A percentile compares a stretch with the other conserved stretches of the same genome.
Evolutionary conservation across 1,140 invertebrate species (phyloP).

Genomic region (Caligus rogercresseyi): DNA sequence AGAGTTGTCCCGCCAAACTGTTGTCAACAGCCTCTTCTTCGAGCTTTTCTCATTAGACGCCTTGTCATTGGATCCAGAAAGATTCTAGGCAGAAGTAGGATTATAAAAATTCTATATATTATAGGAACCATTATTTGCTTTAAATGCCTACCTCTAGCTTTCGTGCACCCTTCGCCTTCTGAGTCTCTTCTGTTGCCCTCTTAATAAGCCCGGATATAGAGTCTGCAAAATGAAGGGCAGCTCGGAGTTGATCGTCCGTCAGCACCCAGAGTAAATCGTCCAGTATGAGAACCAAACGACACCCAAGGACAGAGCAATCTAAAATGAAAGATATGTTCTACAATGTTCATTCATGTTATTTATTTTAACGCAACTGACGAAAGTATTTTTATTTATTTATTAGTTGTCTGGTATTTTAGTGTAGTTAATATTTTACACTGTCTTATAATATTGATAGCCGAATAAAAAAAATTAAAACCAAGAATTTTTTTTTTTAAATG

Average conservation of each 20-base stretch:
- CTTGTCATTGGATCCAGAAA: constrained; percentile 45
- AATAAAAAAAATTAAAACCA: too few species aligned
- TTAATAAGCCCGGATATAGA: constrained; percentile 69
- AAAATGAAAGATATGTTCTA: constrained; percentile 25
- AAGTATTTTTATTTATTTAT: too few species aligned
- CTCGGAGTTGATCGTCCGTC: constrained; percentile 87
- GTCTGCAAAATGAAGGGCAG: constrained; percentile 79
- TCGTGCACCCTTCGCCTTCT: constrained; percentile 67
- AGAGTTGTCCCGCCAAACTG: constrained; percentile 45
- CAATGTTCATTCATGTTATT: not conserved
- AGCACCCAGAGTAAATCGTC: constrained; percentile 96
- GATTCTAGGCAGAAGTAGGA: constrained; percentile 33
- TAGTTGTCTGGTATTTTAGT: too few species aligned
- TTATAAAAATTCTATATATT: not conserved
- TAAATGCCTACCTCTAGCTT: constrained; percentile 57
- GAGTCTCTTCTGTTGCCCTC: constrained; percentile 56
- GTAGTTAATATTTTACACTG: too few species aligned
- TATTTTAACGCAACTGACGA: too few species aligned
- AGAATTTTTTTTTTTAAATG: too few species aligned
- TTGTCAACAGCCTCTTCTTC: constrained; percentile 23
- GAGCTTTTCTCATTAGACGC: not conserved
- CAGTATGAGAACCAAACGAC: constrained; percentile 71
- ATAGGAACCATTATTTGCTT: not conserved
- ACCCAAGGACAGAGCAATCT: constrained; percentile 87
- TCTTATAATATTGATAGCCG: too few species aligned